These are phyloP conservation scores for Tipula vernalis DNA, from an alignment of 2,888 invertebrate genomes.

Conservation along the genomic window DNA sequence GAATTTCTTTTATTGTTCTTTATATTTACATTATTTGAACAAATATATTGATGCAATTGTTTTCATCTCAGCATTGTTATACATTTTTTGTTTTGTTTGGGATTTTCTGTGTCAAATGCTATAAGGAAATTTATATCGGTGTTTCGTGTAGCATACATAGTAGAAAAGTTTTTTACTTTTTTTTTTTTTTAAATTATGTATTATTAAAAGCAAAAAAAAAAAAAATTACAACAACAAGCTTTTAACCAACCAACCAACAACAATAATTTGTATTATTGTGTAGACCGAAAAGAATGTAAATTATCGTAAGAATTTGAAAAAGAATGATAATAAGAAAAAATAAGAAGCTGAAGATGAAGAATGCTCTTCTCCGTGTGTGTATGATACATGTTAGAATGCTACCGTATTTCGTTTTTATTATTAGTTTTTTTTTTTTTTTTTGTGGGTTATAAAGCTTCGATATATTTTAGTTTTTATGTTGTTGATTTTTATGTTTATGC, in stretches of 20 bases:
- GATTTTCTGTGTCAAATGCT: background rate
- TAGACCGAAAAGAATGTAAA: background rate
- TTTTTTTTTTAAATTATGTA: background rate
- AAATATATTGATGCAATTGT: background rate
- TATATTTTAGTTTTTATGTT: background rate
- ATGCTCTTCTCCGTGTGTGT: background rate
- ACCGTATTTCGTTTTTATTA: background rate
- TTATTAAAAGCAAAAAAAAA: background rate
- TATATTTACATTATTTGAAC: background rate
- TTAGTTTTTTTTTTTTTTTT: background rate
- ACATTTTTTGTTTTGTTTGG: background rate
- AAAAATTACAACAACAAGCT: background rate
- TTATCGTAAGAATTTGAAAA: background rate
- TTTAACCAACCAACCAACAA: background rate
- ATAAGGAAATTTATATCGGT: background rate
- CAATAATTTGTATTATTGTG: conserved; percentile 4
- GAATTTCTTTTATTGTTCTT: background rate
- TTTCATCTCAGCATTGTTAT: background rate
- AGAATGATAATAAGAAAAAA: background rate
- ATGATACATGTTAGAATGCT: background rate
- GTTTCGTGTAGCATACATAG: background rate
- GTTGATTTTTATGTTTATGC: background rate
- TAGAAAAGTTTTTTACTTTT: background rate
- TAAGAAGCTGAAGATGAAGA: background rate
- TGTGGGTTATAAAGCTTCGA: background rate